Evolutionary conservation across 2,113 vertebrate species (phyloP).

Genomic region (Hemibagrus wyckioides): DNA sequence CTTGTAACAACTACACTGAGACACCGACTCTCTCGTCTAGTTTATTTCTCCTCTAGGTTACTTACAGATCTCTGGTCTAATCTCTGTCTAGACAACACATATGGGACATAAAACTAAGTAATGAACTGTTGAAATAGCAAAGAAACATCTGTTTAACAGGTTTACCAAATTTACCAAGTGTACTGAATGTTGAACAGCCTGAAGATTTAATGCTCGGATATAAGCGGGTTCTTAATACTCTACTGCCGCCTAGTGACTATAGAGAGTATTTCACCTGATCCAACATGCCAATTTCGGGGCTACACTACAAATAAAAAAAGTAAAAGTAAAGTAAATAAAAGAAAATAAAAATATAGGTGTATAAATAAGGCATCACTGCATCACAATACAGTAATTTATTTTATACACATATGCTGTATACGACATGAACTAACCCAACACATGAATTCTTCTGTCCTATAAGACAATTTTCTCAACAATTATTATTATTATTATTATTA

Average conservation of each 20-base stretch:
- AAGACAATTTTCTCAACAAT: not conserved
- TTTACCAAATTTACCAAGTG: not conserved
- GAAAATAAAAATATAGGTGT: too few relatives aligned
- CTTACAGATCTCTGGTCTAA: not conserved
- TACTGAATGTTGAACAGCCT: not conserved
- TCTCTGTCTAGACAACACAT: not conserved
- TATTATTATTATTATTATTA: too few relatives aligned
- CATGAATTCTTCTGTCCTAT: not conserved
- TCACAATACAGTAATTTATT: not conserved
- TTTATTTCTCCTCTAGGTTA: not conserved
- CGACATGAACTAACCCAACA: not conserved
- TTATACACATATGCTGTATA: not conserved
- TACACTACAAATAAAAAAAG: not conserved
- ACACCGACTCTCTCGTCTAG: not conserved
- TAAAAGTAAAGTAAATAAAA: too few relatives aligned
- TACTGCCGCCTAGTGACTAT: conserved; percentile 62
- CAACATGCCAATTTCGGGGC: not conserved
- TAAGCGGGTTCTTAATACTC: conserved; percentile 16
- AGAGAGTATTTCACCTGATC: not conserved
- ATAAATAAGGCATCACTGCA: not conserved
- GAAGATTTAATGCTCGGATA: not conserved
- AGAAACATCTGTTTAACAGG: not conserved
- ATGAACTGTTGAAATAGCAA: not conserved
- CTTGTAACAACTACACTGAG: not conserved
- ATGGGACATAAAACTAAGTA: conserved; percentile 1